Evolutionary conservation across 2,797 vertebrate species (phyloP), one percentile per base, ranked within the genome.

Genomic region (Eospalax fontanierii): DNA sequence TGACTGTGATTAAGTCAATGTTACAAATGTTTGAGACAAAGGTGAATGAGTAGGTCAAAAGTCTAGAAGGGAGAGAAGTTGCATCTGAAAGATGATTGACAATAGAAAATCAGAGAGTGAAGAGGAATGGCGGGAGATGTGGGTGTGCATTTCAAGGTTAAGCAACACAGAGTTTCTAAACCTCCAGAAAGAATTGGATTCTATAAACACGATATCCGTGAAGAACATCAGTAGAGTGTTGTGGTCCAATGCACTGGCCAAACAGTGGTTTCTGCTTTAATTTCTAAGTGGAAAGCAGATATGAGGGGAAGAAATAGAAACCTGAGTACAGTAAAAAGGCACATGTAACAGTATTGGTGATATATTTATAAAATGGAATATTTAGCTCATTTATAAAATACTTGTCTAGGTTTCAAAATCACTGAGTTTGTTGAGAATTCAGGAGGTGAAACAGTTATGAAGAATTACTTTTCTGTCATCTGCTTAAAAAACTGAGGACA

Each of bases 51-150:
- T 35, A 8, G 3, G 26, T n/a, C 4, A 70, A 75, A 21, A 33
- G 19, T 54, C 21, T 70, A 15, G 33, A 40, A 6, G 14, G 46
- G 4, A 30, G 11, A 15, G 2, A 63, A 30, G 33, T 30, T 10
- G 18, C 2, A 65, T n/a, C 4, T 9, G 14, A 38, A 70, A 57
- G 6, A 1, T 22, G 6, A 30, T 0, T 38, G 14, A 10, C 0
- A 22, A 2, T 3, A 85, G 38, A 7, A 30, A 16, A 4, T 3
- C 8, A 3, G 22, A 1, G 1, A 9, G 14, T 2, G 14, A 81
- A 19, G 28, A 78, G 16, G 28, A 21, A 2, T 14, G 61, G 35
- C 19, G 4, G 2, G 16, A 76, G 12, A 14, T 4, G 59, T 61
- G n/a, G 3, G 24, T 30, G 3, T 74, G 12, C 14, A 22, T 1